Base-by-base conservation (phyloP, 1,140 invertebrate species). In the Pachyrhynchus sulphureomaculatus region DNA sequence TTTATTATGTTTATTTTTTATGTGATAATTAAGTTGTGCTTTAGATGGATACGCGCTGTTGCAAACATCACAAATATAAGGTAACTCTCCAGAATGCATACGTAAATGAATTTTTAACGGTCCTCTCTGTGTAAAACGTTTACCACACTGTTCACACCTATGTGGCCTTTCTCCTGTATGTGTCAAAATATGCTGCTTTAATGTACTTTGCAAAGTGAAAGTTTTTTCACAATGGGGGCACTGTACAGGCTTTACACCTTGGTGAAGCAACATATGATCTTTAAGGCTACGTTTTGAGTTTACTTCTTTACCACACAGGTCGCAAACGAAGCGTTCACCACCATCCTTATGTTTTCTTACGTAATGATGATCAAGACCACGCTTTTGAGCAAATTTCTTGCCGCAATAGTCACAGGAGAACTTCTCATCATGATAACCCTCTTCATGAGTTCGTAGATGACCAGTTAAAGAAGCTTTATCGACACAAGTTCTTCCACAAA, bases 111-210 rank as follows among this genome's bases (percentile, higher is more conserved):
- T 66, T 21, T 66, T 76, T 24, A 73, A 64, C 10, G 71, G 72
- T 4, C 69, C 76, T 45, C 84, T 85, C 68, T 86, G 79, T n/a
- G 88, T 87, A 71, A 91, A 91, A 60, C 85, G 82, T 51, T 88
- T 79, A 4, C 83, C 84, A 76, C 91, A 93, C 55, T 83, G 80
- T 48, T 84, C 82, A 75, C 90, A 92, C 20, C 81, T 82, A 70
- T 89, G 91, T 0, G 90, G 90, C 67, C 89, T 87, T 70, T 92
- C 88, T 2, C 88, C 84, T 0, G 84, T 86, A 66, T 88, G 87
- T 0, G 83, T 85, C 2, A 86, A 73, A 72, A 88, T 87, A 78
- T 92, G 89, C 59, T 89, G 88, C 76, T 88, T 84, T 47, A 88
- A 76, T 71, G 86, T 87, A 68, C 84, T 84, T 73, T 87, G 87